Conservation (phyloP, 2,113 vertebrate genomes). For the pig (Sus scrofa) region DNA sequence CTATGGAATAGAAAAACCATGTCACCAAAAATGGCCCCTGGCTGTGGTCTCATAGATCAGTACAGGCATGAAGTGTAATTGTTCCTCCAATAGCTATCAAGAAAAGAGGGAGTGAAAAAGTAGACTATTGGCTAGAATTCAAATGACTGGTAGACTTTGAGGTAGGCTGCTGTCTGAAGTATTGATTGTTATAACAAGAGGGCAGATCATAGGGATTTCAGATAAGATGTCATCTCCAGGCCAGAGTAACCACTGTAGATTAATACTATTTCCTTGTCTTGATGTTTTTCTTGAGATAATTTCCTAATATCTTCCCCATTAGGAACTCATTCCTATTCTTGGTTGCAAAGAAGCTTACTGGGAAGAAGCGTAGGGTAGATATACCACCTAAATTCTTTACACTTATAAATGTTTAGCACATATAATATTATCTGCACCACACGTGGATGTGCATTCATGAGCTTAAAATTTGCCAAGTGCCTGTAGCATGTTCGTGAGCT, state of each 20-base stretch:
- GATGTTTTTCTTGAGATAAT: background rate
- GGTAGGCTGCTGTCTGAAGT: background rate
- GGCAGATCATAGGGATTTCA: conserved; percentile 24
- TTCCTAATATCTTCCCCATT: background rate
- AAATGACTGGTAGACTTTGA: background rate
- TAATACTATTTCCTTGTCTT: background rate
- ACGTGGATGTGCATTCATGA: background rate
- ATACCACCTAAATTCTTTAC: background rate
- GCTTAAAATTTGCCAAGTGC: background rate
- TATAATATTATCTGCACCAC: background rate
- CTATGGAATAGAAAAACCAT: background rate
- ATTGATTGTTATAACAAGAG: background rate
- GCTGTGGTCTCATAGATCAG: background rate
- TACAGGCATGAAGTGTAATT: background rate
- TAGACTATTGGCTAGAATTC: background rate
- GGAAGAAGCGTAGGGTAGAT: background rate
- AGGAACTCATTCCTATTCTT: background rate
- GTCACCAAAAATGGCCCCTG: background rate
- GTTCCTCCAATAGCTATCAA: background rate
- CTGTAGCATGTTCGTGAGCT: background rate
- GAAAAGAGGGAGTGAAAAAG: background rate
- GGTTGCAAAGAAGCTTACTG: background rate
- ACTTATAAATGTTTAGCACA: background rate
- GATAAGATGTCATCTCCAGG: background rate
- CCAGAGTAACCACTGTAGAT: background rate